These are phyloP conservation scores for Petrocephalus sullivani DNA, from an alignment of 2,797 vertebrate genomes.

Conservation along the genomic window DNA sequence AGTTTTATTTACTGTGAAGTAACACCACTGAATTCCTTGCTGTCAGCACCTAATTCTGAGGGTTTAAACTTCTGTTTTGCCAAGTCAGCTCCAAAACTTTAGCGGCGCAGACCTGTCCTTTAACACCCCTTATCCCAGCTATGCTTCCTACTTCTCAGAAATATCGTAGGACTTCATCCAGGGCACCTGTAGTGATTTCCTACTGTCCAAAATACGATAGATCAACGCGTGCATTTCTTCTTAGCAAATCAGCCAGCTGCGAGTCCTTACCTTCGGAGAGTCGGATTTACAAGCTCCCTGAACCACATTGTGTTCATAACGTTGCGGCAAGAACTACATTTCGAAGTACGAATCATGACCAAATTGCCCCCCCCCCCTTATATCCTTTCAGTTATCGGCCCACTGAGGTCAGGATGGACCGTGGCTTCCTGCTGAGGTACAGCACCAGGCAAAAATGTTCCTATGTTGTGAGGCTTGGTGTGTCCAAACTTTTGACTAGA, in stretches of 20 bases:
- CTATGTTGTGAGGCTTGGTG: too few relatives aligned
- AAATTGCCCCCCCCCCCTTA: not conserved
- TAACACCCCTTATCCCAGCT: not conserved
- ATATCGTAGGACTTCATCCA: not conserved
- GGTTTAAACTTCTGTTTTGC: slow-evolving; percentile 5
- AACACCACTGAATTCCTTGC: not conserved
- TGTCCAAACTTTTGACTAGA: too few relatives aligned
- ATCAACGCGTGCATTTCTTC: not conserved
- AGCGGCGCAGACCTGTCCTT: not conserved
- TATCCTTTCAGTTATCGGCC: not conserved
- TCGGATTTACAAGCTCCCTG: not conserved
- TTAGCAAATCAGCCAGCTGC: not conserved
- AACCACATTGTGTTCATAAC: not conserved
- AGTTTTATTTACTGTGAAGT: slow-evolving; percentile 4
- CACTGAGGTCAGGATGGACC: not conserved
- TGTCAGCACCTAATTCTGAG: not conserved
- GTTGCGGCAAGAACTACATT: not conserved
- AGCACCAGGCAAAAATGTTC: too few relatives aligned
- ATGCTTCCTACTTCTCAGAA: not conserved
- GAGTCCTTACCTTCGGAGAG: not conserved
- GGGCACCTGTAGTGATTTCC: not conserved
- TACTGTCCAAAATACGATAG: not conserved
- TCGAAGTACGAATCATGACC: not conserved
- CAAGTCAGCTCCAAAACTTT: slow-evolving; percentile 2
- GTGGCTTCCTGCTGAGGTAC: too few relatives aligned